Evolutionary conservation across 64 coral and sea anemone species (phyloP), one percentile per base, ranked within the genome.

Genomic region (Acropora tenuis): DNA sequence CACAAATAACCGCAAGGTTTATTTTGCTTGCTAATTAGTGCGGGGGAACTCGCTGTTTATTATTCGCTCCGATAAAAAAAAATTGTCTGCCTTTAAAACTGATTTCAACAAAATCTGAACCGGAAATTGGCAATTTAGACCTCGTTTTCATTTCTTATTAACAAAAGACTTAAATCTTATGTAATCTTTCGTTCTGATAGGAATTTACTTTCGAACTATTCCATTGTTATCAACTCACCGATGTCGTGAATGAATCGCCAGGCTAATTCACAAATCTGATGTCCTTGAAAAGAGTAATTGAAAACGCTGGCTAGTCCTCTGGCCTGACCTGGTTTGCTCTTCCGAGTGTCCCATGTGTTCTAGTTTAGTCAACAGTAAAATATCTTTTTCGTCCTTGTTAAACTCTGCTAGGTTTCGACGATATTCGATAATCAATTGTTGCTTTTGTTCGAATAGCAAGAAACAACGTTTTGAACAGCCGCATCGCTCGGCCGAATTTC

Each of bases 201-300:
- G 68, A 72, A 72, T 72, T 3, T 19, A 12, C 68, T 30, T 11
- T 20, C 15, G 68, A 55, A 55, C 52, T 55, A 55, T 55, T 55
- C 20, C 20, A 72, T 30, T 72, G 68, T 72, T 72, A 72, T 30
- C 68, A 72, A 30, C 68, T 72, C 68, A 18, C 68, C 68, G n/a
- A 71, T 71, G 68, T 71, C 68, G 18, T 71, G 68, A 71, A 71
- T 71, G 68, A 72, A 72, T 72, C 68, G 15, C 68, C 68, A 40
- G 68, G 68, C 15, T 17, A 17, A 17, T 30, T 72, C 68, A 72
- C 68, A 72, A 72, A 72, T 72, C 68, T 72, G 68, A 72, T 72
- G 68, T 72, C 15, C 68, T 30, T 30, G 0, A 30, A 30, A 30
- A 30, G 30, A 30, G 30, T 30, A 30, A 30, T 30, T 30, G 30